phyloP scores from a whole-genome alignment of 2,113 vertebrate species.

The Chiloscyllium plagiosum region DNA sequence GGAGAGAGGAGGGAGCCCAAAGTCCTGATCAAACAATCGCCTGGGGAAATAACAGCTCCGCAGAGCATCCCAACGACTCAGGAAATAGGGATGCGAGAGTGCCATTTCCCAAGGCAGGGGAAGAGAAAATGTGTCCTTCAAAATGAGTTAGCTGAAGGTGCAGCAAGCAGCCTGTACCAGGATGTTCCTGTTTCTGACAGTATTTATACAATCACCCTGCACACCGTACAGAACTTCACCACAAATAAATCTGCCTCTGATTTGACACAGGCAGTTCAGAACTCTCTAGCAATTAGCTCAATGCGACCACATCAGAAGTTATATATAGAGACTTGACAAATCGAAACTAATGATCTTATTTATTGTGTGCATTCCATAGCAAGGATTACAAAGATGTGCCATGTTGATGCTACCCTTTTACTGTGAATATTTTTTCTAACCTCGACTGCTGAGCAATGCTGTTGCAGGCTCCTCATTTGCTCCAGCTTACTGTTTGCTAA shows the following conservation, averaged over 20 bases:
- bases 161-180: not conserved
- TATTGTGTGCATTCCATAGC: not conserved
- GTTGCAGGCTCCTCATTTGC: not conserved
- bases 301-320: not conserved
- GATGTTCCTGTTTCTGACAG: no score
- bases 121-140: not conserved
- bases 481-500: not conserved
- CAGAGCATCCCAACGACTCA: slow-evolving; percentile 44
- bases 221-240: not conserved
- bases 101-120: not conserved
- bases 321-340: slow-evolving; percentile 8
- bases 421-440: not conserved
- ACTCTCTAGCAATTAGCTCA: not conserved
- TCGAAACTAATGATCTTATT: slow-evolving; percentile 9
- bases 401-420: not conserved
- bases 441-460: not conserved
- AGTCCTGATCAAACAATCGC: slow-evolving; percentile 49
- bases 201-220: not conserved
- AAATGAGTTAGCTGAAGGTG: not conserved
- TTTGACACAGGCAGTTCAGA: not conserved
- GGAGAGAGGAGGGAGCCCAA: slow-evolving; percentile 49
- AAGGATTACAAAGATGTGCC: slow-evolving; percentile 6
- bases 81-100: not conserved
- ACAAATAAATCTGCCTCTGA: not conserved
- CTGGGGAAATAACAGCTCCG: slow-evolving; percentile 49